Evolutionary conservation across 2,797 vertebrate species (phyloP).

Genomic region (Sebastes vulpes): DNA sequence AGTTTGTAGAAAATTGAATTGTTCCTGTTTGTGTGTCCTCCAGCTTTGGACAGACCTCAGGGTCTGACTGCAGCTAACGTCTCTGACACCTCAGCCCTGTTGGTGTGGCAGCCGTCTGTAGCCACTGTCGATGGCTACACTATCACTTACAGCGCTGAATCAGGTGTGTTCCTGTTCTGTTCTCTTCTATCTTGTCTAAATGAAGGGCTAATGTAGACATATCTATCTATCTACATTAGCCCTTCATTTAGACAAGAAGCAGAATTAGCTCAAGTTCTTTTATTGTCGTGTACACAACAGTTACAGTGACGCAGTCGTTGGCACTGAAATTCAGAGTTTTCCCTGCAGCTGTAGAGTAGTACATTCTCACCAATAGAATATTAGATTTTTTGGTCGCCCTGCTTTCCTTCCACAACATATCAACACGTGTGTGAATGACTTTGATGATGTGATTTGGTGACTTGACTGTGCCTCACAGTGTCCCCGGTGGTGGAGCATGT

Average conservation of each 20-base stretch:
- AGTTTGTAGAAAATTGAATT: background rate
- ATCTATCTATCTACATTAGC: background rate
- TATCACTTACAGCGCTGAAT: constrained; percentile 89
- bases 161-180: constrained; percentile 78
- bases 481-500: constrained; percentile 87
- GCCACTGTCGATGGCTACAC: constrained; percentile 92
- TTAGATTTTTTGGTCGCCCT: background rate
- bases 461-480: constrained; percentile 71
- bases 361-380: background rate
- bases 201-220: no score
- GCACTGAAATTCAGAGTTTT: background rate
- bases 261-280: background rate
- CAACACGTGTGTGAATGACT: background rate
- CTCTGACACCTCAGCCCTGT: constrained; percentile 90
- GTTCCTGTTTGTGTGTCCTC: constrained; percentile 12
- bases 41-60: constrained; percentile 92
- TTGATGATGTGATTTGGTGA: background rate
- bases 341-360: fast-evolving
- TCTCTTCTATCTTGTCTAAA: background rate
- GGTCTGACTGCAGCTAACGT: constrained; percentile 89
- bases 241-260: background rate
- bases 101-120: constrained; percentile 93
- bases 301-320: background rate
- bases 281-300: background rate
- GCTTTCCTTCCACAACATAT: background rate